Evolutionary conservation across 1,140 invertebrate species (phyloP), one percentile per base, ranked within the genome.

Genomic region (Sycophila sp.): DNA sequence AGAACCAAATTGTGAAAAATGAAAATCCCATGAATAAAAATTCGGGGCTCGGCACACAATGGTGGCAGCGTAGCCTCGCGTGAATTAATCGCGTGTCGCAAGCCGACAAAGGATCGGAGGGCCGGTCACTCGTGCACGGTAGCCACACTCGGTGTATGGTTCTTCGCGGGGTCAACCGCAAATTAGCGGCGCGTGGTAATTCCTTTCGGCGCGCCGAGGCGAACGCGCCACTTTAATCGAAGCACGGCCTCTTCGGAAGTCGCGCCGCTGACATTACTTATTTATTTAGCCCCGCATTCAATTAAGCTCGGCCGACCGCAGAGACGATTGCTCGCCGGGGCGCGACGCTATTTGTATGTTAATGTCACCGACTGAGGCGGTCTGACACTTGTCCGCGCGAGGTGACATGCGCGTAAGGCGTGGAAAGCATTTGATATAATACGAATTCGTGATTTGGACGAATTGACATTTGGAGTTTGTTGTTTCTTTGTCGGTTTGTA

Each of bases 271-370:
- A 81, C 79, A 82, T 81, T 80, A 80, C 81, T 83, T 83, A 83
- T 81, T 82, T 81, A 82, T 83, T 81, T 79, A 81, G 59, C 79
- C 80, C 75, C 79, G 76, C 82, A 82, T 83, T 83, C 82, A 82
- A 83, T 83, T 82, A 81, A 74, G 75, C 55, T n/a, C 59, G 69
- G 69, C 55, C 73, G 72, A 82, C 81, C 81, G 75, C 81, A 82
- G 74, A 77, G 78, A 75, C 80, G 77, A 82, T 83, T 83, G 78
- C 78, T 40, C 78, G 49, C 51, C 13, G 49, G n/a, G 22, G 0
- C 53, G 22, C 74, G 71, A 78, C 74, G 79, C 78, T 76, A 82
- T 81, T 82, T 81, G 76, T 77, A 81, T 81, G 78, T 76, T 80
- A 82, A 81, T 82, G 74, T 72, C 59, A 72, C 28, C 49, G 53